Conservation (phyloP, 35 echinoderm and acorn worm genomes). For the Lytechinus variegatus region DNA sequence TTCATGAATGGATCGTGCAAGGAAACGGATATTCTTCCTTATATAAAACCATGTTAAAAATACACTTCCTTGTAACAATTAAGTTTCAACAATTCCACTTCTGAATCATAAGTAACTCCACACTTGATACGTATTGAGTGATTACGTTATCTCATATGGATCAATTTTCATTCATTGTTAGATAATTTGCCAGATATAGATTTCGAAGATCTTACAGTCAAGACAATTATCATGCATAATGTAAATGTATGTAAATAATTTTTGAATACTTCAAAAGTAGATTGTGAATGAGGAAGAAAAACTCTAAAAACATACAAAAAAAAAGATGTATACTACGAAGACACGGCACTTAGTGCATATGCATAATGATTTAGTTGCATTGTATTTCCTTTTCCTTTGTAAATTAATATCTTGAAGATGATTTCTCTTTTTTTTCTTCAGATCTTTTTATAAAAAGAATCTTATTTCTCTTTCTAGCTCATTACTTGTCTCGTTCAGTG, state of each 20-base stretch:
- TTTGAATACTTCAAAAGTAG: constrained; percentile 12
- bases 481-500: background rate
- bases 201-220: background rate
- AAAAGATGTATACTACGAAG: background rate
- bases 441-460: background rate
- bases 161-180: background rate
- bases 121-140: background rate
- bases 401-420: background rate
- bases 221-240: background rate
- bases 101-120: too few relatives aligned
- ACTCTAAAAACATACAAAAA: background rate
- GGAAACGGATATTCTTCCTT: background rate
- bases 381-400: background rate
- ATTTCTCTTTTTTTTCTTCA: background rate
- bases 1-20: background rate
- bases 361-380: background rate
- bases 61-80: background rate
- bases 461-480: background rate
- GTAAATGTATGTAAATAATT: constrained; percentile 7
- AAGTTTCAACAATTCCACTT: too few relatives aligned
- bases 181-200: background rate
- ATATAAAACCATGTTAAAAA: background rate
- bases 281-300: background rate
- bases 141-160: background rate
- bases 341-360: background rate